Conservation (phyloP, 2,113 vertebrate species). For the Steatornis caripensis region DNA sequence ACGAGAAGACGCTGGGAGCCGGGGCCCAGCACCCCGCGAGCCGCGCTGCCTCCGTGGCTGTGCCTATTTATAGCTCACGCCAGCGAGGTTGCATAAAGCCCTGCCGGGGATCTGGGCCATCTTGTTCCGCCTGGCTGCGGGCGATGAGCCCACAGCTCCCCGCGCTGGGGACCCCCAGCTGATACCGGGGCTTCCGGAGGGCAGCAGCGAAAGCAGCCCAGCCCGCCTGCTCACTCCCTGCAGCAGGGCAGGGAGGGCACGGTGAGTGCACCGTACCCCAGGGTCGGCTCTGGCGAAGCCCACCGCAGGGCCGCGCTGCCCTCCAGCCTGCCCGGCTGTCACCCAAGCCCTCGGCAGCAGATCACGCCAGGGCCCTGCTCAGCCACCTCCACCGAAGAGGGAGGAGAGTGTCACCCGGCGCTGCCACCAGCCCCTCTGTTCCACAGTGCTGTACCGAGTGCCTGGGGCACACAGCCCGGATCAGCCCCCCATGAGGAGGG, state of each 20-base stretch:
- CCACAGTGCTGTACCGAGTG: rapidly evolving
- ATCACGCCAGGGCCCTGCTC: background rate
- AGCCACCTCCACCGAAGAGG: rapidly evolving
- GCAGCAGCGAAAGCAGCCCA: background rate
- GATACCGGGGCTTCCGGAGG: rapidly evolving
- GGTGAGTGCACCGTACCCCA: background rate
- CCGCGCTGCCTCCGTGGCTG: background rate
- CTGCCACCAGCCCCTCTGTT: background rate
- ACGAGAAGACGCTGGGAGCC: too few species aligned
- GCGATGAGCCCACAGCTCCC: background rate
- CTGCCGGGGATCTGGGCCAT: background rate
- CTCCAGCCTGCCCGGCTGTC: background rate
- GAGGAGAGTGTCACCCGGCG: background rate
- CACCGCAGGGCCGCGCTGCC: background rate
- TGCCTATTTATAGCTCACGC: slow-evolving; percentile 6
- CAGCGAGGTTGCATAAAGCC: slow-evolving; percentile 25
- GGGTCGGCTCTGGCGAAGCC: rapidly evolving
- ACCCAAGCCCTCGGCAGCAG: background rate
- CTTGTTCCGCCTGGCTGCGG: background rate
- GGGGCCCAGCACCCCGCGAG: too few species aligned
- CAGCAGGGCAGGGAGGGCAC: background rate
- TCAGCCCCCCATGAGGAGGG: background rate
- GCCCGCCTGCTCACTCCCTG: rapidly evolving
- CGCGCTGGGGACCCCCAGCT: rapidly evolving
- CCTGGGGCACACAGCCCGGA: rapidly evolving